A percentile compares a stretch with the other conserved stretches of the same genome.
Conservation (phyloP, 2,888 invertebrate species). For the Mimumesa dahlbomi region DNA sequence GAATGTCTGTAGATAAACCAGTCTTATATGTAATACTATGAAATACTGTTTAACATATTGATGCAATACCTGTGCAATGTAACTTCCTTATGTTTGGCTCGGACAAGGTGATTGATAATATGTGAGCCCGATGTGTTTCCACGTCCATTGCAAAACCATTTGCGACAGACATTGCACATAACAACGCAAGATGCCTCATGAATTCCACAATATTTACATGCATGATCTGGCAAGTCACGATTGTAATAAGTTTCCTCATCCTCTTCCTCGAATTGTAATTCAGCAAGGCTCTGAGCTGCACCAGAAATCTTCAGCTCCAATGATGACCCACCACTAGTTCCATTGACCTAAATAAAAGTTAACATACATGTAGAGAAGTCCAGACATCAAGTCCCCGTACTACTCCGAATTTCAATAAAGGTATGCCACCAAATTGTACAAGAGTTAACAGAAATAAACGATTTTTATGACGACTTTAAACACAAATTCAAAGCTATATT, state of each 20-base stretch:
- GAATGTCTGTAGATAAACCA: background rate
- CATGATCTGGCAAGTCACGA: constrained; percentile 95
- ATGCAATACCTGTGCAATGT: constrained; percentile 87
- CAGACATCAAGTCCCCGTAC: too few species aligned
- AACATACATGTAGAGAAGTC: too few species aligned
- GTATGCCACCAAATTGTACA: too few species aligned
- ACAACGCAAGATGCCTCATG: constrained; percentile 98
- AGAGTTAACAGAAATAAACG: too few species aligned
- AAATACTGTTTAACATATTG: too few species aligned
- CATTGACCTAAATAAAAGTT: constrained; percentile 84
- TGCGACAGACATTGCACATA: constrained; percentile 98
- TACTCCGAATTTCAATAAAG: too few species aligned
- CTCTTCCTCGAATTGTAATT: constrained; percentile 97
- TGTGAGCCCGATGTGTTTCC: constrained; percentile 99
- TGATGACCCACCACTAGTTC: constrained; percentile 82
- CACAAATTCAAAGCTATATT: too few species aligned
- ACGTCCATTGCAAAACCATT: constrained; percentile 99
- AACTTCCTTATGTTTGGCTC: constrained; percentile 99
- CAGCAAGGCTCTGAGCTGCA: constrained; percentile 89
- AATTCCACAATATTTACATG: constrained; percentile 99
- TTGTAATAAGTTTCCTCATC: constrained; percentile 95
- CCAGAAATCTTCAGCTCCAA: constrained; percentile 84
- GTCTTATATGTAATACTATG: background rate
- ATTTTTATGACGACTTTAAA: too few species aligned
- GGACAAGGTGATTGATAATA: constrained; percentile 98